phyloP scores from a whole-genome alignment of 2,888 invertebrate species.

The Macroteleia sp. region DNA sequence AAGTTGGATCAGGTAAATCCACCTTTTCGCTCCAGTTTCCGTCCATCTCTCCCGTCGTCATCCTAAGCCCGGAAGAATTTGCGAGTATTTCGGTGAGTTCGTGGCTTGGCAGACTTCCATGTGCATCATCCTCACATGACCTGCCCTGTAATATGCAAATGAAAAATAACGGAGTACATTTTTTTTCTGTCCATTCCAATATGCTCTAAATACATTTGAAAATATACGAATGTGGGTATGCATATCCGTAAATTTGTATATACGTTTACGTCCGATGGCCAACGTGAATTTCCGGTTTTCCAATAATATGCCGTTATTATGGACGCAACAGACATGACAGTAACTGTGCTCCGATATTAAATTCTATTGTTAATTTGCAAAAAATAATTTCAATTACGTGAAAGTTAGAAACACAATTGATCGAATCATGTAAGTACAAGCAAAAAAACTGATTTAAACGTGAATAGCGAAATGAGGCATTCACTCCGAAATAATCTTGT shows the following conservation, averaged over 20 bases:
- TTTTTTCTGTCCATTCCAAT: constrained; percentile 43
- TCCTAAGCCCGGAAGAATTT: constrained; percentile 56
- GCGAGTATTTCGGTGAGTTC: constrained; percentile 63
- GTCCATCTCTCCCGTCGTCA: constrained; percentile 30
- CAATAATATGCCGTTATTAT: too few relatives aligned
- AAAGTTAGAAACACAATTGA: background rate
- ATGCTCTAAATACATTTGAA: constrained; percentile 14
- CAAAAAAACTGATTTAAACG: background rate
- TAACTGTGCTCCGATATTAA: background rate
- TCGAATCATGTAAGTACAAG: background rate
- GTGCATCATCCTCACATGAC: constrained; percentile 62
- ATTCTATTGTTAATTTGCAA: background rate
- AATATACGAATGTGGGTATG: background rate
- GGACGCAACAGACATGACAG: too few relatives aligned
- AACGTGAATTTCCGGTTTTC: too few relatives aligned
- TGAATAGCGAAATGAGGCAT: constrained; percentile 7
- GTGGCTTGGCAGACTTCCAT: constrained; percentile 76
- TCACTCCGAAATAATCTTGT: constrained; percentile 13
- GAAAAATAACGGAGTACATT: constrained; percentile 69
- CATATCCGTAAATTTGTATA: too few relatives aligned
- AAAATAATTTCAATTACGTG: background rate
- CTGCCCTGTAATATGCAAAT: constrained; percentile 75
- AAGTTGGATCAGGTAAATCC: constrained; percentile 59
- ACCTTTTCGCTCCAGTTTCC: constrained; percentile 44
- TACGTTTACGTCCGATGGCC: too few relatives aligned